Evolutionary conservation across 2,113 vertebrate species (phyloP), one percentile per base, ranked within the genome.

Genomic region (Pleuronectes platessa): DNA sequence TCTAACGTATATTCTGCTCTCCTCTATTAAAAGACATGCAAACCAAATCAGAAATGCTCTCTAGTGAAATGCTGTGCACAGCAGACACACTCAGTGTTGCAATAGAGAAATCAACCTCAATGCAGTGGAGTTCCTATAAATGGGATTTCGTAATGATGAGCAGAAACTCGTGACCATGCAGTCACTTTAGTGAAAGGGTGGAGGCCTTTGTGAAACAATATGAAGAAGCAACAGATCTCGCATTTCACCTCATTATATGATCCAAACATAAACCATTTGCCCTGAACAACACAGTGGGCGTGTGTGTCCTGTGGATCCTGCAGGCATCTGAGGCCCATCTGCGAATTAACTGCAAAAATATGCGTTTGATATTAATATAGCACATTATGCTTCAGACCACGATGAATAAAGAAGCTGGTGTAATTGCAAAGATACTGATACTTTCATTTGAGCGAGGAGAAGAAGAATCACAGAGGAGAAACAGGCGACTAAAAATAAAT

Each of bases 321-420:
- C 42, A 63, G 54, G 47, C 76, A 76, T 86, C 64, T 78, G 79
- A 86, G 71, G 47, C 65, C 74, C 78, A 84, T 86, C 72, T 91
- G 87, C 7, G 5, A 47, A 81, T 81, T 80, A 78, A 85, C 56
- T 60, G 51, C 20, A 54, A 54, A 78, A 59, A 54, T 42, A 55
- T 21, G 69, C 61, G 62, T 85, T 77, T 84, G 76, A 90, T 89
- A 88, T 90, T 88, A 89, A 85, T 71, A 85, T 90, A 91, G 85
- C 68, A 60, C 81, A 77, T 47, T 3, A 27, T 71, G 74, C 15
- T 7, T 18, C 15, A 15, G 14, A 51, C 47, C 47, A 20, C 37
- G 24, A 74, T 40, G 71, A 79, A 84, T 84, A 65, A 81, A 55
- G 37, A 87, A 70, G 70, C 74, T 51, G 78, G 81, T 51, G 68